These are phyloP conservation scores for Aphelenchoides fujianensis DNA, from an alignment of 1,140 invertebrate genomes.

Conservation along the genomic window DNA sequence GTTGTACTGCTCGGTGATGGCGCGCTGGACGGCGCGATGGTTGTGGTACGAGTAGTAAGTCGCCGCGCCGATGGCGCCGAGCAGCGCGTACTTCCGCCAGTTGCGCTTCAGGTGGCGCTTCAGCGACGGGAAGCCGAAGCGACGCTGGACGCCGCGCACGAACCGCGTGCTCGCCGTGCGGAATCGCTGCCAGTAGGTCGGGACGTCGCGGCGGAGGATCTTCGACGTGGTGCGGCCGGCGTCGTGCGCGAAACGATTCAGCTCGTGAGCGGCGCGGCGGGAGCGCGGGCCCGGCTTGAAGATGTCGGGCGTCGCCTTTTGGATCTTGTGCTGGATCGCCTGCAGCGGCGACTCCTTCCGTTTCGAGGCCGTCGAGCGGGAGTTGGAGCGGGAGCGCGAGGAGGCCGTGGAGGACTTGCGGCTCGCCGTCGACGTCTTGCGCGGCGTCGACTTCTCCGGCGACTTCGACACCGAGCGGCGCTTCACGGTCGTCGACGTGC, in stretches of 20 bases:
- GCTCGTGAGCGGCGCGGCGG: neutral
- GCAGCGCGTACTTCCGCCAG: neutral
- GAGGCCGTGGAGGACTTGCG: neutral
- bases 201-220: neutral
- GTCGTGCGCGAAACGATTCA: neutral
- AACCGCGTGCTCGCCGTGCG: neutral
- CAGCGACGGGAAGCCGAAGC: neutral
- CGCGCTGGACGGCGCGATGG: neutral
- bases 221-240: neutral
- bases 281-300: neutral
- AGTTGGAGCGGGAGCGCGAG: neutral
- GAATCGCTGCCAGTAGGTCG: neutral
- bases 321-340: neutral
- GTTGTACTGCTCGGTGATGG: conserved; percentile 7
- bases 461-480: neutral
- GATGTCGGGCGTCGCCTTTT: neutral
- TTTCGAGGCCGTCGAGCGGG: neutral
- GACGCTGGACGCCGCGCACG: neutral
- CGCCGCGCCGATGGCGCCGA: neutral
- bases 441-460: neutral
- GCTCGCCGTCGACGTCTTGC: neutral
- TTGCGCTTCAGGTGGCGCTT: neutral
- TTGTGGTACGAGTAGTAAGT: conserved; percentile 14
- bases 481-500: neutral
- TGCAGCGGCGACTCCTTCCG: neutral